Evolutionary conservation across 2,888 invertebrate genomes (phyloP), one percentile per base, ranked within the genome.

Genomic region (Sipha maydis): DNA sequence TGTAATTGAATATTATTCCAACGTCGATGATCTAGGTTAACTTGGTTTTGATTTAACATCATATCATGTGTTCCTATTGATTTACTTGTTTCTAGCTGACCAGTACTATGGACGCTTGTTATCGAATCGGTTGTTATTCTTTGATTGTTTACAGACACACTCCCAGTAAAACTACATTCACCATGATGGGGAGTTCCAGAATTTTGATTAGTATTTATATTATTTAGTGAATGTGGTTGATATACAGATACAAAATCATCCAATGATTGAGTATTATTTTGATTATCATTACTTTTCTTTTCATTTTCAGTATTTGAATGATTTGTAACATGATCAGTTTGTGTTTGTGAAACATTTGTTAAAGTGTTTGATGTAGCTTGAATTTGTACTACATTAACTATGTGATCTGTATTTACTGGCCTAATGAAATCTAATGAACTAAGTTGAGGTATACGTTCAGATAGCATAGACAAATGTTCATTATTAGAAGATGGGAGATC

Each of bases 301-400:
- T 80, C 80, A 31, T 41, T 75, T 41, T 75, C 80, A 34, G 76
- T 82, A 61, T 69, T 79, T n/a, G 79, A 73, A 86, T 56, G 78
- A 31, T 82, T 88, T 73, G 88, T 75, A 76, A 76, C 73, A 67
- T 41, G 61, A 48, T 82, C 88, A 31, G 80, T 88, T 76, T 88
- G 88, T 0, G 79, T 56, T 73, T 86, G 86, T 73, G 86, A 80
- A 31, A 88, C 88, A 82, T 88, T 88, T 25, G 88, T 80, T 7
- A 88, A 17, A 19, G 73, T 75, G 48, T 82, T 88, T 48, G 88
- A 73, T 31, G 88, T 80, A 34, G 41, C 48, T 48, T 88, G 92
- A 14, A 94, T 92, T 91, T 94, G 94, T 0, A 94, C 94, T 2
- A 94, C 94, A 91, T 94, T 94, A 0, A 94, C 93, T 14, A 93